Base-by-base conservation (phyloP, 2,113 vertebrate species). In the Bostrychus sinensis region DNA sequence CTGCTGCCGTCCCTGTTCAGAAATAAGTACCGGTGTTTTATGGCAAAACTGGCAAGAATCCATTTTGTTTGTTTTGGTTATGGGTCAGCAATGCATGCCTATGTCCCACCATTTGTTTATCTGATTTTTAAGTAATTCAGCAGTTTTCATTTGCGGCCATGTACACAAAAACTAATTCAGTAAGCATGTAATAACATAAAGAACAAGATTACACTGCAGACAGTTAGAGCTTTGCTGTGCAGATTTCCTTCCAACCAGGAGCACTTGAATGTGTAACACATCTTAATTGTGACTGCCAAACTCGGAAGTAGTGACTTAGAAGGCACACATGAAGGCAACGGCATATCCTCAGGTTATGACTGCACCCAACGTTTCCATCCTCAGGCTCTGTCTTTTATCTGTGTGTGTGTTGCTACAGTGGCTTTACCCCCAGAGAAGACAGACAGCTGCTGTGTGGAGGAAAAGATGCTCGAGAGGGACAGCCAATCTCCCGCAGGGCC, bases 371-470 rank as follows among this genome's bases (percentile, higher is more conserved):
- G 38, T 65, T 77, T 67, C 71, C 75, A 54, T 82, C 86, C 82
- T 81, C 56, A 76, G 78, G 83, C 83, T 79, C 36, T 62, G 56
- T 43, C 78, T 84, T 88, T 85, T 82, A 76, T 87, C 79, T 83
- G 57, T 53, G 30, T 79, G 41, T 45, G 61, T 86, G 56, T 30
- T 0, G 20, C 59, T 77, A 72, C 90, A 98, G 97, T 99, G 91
- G 96, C 95, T 86, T 91, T 98, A 81, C 96, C 96, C 34, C 96
- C 96, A 0, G 95, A 98, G 92, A 98, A 98, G 93, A 92, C 89
- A 17, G 94, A 93, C 63, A 92, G 93, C 80, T 90, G 92, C 83
- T 94, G 92, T 76, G 92, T 89, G 32, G 95, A 96, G 87, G 94
- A 95, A 89, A 98, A 96, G 92, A 94, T 92, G 89, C 90, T 90